Base-by-base conservation (phyloP, 2,113 vertebrate genomes). In the Scatophagus argus region DNA sequence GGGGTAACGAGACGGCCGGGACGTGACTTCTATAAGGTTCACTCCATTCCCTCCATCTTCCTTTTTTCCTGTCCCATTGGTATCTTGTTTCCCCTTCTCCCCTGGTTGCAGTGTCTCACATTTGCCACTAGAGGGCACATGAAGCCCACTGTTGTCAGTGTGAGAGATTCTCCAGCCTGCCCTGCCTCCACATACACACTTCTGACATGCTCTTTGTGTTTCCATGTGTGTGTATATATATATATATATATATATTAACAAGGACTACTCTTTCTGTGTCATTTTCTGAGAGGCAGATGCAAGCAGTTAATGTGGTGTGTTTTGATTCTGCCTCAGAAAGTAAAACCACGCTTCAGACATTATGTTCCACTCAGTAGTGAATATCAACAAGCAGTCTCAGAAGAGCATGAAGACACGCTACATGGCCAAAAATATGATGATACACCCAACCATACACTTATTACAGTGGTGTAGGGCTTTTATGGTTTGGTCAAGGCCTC, bases 1-100 rank as follows among this genome's bases (percentile, higher is more conserved):
- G 47, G 93, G 94, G 96, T 94, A 96, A 97, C 96, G 93, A 97
- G 96, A 96, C 96, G 86, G 92, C 93, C 90, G 79, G 92, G 94
- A 96, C 95, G 94, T 95, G 96, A 96, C 95, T 96, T 92, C 90
- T 93, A 91, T 81, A 90, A 89, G 92, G 93, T 81, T 79, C 72
- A 43, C 87, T 87, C 82, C 70, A 23, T 84, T 73, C 79, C 74
- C 61, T 72, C 75, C 73, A n/a, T 81, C 46, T 72, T 73, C 75
- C 36, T 62, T 13, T 29, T 56, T 41, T 52, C 43, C 44, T 65
- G 47, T 23, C 41, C 61, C 10, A n/a, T 52, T 36, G 55, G 58
- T 59, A 82, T 83, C 76, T 59, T 5, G 51, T 68, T 78, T 76
- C 70, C 70, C 3, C 10, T 14, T 46, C 65, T 60, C 71, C 82